Evolutionary conservation across 2,888 invertebrate genomes (phyloP), one percentile per base, ranked within the genome.

Genomic region (Ganaspis brasiliensis): DNA sequence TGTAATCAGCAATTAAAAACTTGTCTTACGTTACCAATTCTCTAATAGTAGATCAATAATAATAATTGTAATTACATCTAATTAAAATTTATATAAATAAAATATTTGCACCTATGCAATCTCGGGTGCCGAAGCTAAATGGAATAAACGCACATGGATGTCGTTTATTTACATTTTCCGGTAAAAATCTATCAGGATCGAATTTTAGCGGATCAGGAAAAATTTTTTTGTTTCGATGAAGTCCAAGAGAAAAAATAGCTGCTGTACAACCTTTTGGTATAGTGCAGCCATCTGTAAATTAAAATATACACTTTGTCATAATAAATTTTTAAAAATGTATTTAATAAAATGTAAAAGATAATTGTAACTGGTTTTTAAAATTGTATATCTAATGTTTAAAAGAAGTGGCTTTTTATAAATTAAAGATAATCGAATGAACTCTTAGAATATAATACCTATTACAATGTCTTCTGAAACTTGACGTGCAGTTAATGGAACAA

Each of bases 181-280:
- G 31, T 59, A 31, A 59, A 31, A 59, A 16, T 26, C 59, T n/a
- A 31, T n/a, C 59, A n/a, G 26, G 59, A 59, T 26, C 59, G 16
- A 31, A 31, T n/a, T 59, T 16, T 16, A 59, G 31, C 31, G 31
- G 31, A 16, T 59, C 59, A 9, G 52, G 52, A n/a, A n/a, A 52
- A 52, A 9, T 19, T 52, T 16, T 52, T 8, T 52, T 16, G 16
- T 52, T 16, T 9, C 52, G 52, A 52, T 52, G 52, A 19, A 52
- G 52, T 0, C 8, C 19, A 19, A 52, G n/a, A 0, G 16, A 16
- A n/a, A 9, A 52, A 16, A 19, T 19, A 52, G 8, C n/a, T 8
- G 16, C 52, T 19, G 16, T 16, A 52, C 52, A 52, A 8, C 52
- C 52, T 52, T 52, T 52, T 6, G 52, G 52, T 19, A 19, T 19